Conservation (phyloP, 2,797 vertebrate genomes). For the Merluccius polli region DNA sequence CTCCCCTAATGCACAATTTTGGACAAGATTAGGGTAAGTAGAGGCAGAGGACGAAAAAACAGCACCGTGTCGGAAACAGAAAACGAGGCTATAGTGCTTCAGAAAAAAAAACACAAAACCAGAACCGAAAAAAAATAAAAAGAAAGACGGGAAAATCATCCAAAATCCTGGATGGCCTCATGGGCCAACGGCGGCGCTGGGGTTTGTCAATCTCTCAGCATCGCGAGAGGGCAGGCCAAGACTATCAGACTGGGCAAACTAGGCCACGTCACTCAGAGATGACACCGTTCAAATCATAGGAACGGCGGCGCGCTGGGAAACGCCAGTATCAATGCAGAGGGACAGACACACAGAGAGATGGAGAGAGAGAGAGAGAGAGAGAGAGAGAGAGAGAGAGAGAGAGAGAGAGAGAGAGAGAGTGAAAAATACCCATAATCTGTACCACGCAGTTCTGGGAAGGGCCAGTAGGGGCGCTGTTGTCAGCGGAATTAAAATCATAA, state of each 20-base stretch:
- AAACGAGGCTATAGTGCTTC: background rate
- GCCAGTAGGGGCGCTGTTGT: slow-evolving; percentile 64
- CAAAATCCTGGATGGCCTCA: background rate
- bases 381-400: too few relatives aligned
- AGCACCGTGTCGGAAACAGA: background rate
- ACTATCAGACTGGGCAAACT: slow-evolving; percentile 46
- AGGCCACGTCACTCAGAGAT: slow-evolving; percentile 47
- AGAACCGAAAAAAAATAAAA: background rate
- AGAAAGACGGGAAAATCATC: background rate
- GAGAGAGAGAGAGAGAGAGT: too few relatives aligned
- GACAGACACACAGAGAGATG: background rate
- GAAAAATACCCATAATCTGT: slow-evolving; percentile 28
- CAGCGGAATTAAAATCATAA: slow-evolving; percentile 20
- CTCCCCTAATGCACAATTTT: background rate
- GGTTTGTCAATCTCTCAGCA: background rate
- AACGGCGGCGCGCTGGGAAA: slow-evolving; percentile 33
- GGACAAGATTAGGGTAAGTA: background rate
- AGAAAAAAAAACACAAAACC: background rate
- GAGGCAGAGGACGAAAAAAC: background rate
- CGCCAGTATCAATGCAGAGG: background rate
- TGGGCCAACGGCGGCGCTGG: background rate
- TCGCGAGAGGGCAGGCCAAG: slow-evolving; percentile 30
- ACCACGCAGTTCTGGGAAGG: slow-evolving; percentile 25
- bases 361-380: too few relatives aligned
- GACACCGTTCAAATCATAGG: slow-evolving; percentile 34